phyloP scores from a whole-genome alignment of 2,113 vertebrate species.

The Archocentrus centrarchus region DNA sequence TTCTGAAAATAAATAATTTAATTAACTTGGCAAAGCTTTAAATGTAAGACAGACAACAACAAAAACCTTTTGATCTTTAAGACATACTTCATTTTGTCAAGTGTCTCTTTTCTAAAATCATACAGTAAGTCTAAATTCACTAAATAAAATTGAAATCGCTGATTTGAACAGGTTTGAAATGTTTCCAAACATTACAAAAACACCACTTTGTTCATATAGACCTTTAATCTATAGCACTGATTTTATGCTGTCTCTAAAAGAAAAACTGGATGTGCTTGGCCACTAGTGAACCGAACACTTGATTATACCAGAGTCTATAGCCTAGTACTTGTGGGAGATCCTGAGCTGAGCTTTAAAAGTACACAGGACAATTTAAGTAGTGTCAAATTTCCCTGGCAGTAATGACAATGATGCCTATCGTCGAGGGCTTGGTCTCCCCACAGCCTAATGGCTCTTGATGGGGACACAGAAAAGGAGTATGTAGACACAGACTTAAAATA shows the following conservation, averaged over 20 bases:
- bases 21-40: not conserved
- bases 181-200: not conserved
- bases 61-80: not conserved
- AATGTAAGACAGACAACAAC: not conserved
- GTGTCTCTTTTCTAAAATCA: not conserved
- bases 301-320: slow-evolving; percentile 56
- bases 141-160: not conserved
- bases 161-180: not conserved
- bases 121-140: not conserved
- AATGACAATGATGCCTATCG: slow-evolving; percentile 59
- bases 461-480: slow-evolving; percentile 35
- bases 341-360: slow-evolving; percentile 51
- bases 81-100: not conserved
- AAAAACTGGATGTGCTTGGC: slow-evolving; percentile 20
- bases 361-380: slow-evolving; percentile 54
- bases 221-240: slow-evolving; percentile 28
- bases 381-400: slow-evolving; percentile 64
- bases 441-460: slow-evolving; percentile 62
- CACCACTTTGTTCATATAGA: slow-evolving; percentile 31
- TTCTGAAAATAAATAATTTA: not conserved
- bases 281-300: slow-evolving; percentile 47
- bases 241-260: slow-evolving; percentile 33
- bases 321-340: slow-evolving; percentile 41
- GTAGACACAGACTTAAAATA: slow-evolving; percentile 59
- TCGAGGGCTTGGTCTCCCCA: slow-evolving; percentile 46